Evolutionary conservation across 2,797 vertebrate genomes (phyloP).

Genomic region (Anguilla obscura): DNA sequence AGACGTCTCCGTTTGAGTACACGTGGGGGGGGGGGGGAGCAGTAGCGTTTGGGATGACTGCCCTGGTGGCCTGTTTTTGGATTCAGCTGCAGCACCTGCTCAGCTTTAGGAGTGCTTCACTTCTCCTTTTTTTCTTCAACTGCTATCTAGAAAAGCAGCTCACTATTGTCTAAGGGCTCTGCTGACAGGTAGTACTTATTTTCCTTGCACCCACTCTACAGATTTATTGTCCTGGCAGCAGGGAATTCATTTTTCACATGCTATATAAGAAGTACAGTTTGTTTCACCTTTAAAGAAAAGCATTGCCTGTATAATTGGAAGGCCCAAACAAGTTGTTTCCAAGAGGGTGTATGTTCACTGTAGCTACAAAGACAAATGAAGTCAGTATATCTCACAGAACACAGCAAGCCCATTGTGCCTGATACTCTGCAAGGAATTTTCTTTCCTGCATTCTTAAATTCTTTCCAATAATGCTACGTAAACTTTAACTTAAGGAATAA

Average conservation of each 20-base stretch:
- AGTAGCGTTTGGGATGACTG: not conserved
- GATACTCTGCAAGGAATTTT: not conserved
- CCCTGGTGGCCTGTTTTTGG: slow-evolving; percentile 11
- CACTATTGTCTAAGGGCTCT: not conserved
- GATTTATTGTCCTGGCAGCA: not conserved
- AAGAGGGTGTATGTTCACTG: not conserved
- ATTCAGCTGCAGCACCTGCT: slow-evolving; percentile 50
- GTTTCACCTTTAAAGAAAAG: too few species aligned
- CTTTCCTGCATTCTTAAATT: slow-evolving; percentile 7
- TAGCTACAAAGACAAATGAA: not conserved
- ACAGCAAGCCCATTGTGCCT: not conserved
- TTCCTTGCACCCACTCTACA: too few species aligned
- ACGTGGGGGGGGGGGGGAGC: not conserved
- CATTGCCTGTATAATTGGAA: too few species aligned
- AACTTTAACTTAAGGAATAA: slow-evolving; percentile 10
- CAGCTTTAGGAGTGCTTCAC: slow-evolving; percentile 60
- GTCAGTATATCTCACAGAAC: not conserved
- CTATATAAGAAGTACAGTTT: not conserved
- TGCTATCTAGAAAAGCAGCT: not conserved
- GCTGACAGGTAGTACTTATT: not conserved
- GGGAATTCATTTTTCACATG: not conserved
- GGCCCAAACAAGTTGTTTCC: too few species aligned
- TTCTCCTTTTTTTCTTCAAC: slow-evolving; percentile 61
- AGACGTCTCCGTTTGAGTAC: not conserved
- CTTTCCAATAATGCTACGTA: slow-evolving; percentile 2